Base-by-base conservation (phyloP, 2,797 vertebrate genomes). In the Amphiprion clarkii region DNA sequence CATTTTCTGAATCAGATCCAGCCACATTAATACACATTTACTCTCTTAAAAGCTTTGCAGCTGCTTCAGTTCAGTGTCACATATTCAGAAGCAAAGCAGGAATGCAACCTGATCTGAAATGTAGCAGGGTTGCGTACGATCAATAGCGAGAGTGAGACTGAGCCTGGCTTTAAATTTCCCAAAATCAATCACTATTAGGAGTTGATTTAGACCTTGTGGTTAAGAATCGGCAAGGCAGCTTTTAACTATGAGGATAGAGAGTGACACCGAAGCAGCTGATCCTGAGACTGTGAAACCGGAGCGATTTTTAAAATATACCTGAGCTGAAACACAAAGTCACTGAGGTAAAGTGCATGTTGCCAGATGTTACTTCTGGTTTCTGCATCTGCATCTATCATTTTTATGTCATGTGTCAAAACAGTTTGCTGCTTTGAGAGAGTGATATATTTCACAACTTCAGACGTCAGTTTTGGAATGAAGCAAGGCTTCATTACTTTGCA, bases 151-250 rank as follows among this genome's bases (percentile, higher is more conserved):
- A 81, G 85, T 78, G 78, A 83, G 88, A 82, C 86, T 74, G 71
- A 80, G 85, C 76, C 64, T 53, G 85, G 86, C 88, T 92, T 92
- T 89, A 89, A 86, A 88, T 94, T 92, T 87, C 89, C 74, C 85
- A 10, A 74, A 92, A 93, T 93, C 90, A 92, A 93, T 95, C 87
- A 73, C 73, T 79, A 57, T 89, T 83, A 91, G 79, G 83, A 90
- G 83, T 83, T 81, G 72, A 90, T 92, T 92, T 76, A 88, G 88
- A 85, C 68, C 78, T 77, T 87, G 88, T 78, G 86, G 85, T 86
- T 67, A 64, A 84, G 71, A 83, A 83, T 78, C 44, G n/a, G 83
- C 60, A 59, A 72, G 74, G 68, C 65, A 52, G 86, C 88, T 87
- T 93, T 92, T 90, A 91, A 92, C 89, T 89, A 88, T n/a, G 64